Evolutionary conservation across 2,888 invertebrate species (phyloP), one percentile per base, ranked within the genome.

Genomic region (Osmoderma eremita): DNA sequence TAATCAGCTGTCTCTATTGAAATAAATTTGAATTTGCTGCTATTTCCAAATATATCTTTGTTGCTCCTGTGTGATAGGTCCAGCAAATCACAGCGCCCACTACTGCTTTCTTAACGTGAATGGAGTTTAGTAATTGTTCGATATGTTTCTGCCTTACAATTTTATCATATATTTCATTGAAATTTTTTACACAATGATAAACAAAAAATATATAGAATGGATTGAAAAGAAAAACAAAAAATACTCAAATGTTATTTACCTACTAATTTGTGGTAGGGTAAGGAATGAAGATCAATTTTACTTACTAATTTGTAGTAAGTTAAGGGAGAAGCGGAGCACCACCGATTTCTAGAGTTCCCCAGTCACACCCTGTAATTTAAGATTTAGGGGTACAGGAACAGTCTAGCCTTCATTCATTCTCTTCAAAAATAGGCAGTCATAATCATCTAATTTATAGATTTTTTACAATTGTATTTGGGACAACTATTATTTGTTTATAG

Each of bases 281-380:
- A 61, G 58, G 58, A 30, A 61, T n/a, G n/a, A n/a, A n/a, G n/a
- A 61, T 61, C 58, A 61, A 18, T 22, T 61, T 61, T 61, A 61
- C 58, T 61, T 61, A 61, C 58, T 61, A 61, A 61, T 45, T 61
- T 61, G 58, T 61, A 61, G 58, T 61, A 61, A 61, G 58, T 61
- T 61, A 61, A 61, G 58, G 58, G 45, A 61, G 58, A 45, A 61
- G 58, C 58, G 58, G 58, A 61, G 58, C 58, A 45, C 42, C 58
- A 61, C 58, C 58, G 30, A 61, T 61, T 61, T 61, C 58, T 61
- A 61, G 58, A 61, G 45, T 61, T 61, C 58, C 58, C 58, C 58
- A 61, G 58, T 61, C 58, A 61, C 58, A 61, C 58, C 58, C 58
- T 61, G 58, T 45, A 61, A 61, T 61, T 61, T 61, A 61, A 61